phyloP scores from a whole-genome alignment of 2,888 invertebrate species.

The Amiota communis region DNA sequence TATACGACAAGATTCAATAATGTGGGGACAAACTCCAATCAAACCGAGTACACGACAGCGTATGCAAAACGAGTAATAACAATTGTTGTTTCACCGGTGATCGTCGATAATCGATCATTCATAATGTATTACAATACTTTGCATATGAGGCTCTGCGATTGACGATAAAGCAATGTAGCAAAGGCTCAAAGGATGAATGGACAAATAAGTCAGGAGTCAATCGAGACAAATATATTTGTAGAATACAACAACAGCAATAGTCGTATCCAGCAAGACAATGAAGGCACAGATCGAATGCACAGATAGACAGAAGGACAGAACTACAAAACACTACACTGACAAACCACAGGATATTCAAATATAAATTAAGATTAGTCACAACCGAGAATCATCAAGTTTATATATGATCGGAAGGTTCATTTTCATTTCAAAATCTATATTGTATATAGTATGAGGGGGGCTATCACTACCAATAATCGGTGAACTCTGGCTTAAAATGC shows the following conservation, averaged over 20 bases:
- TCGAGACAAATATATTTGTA: not conserved
- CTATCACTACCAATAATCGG: too few relatives aligned
- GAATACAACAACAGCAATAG: constrained; percentile 19
- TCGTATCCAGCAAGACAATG: constrained; percentile 40
- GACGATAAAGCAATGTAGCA: constrained; percentile 14
- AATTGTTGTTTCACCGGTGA: not conserved
- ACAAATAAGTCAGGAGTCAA: not conserved
- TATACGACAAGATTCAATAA: not conserved
- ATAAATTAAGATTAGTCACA: too few relatives aligned
- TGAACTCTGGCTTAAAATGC: too few relatives aligned
- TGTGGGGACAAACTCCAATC: not conserved
- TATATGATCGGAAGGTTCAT: not conserved
- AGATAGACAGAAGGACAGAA: not conserved
- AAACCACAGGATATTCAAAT: too few relatives aligned
- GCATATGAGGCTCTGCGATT: constrained; percentile 52
- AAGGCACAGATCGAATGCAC: constrained; percentile 20
- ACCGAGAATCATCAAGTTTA: too few relatives aligned
- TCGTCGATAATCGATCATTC: not conserved
- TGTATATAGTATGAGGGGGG: too few relatives aligned
- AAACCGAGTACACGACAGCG: constrained; percentile 5
- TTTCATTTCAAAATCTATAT: too few relatives aligned
- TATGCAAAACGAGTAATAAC: constrained; percentile 3
- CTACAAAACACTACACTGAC: too few relatives aligned
- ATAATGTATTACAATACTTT: constrained; percentile 50
- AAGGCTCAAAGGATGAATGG: not conserved